A percentile compares a stretch with the other conserved stretches of the same genome.
Evolutionary conservation across 2,113 vertebrate genomes (phyloP).

Genomic region (Craseonycteris thonglongyai): DNA sequence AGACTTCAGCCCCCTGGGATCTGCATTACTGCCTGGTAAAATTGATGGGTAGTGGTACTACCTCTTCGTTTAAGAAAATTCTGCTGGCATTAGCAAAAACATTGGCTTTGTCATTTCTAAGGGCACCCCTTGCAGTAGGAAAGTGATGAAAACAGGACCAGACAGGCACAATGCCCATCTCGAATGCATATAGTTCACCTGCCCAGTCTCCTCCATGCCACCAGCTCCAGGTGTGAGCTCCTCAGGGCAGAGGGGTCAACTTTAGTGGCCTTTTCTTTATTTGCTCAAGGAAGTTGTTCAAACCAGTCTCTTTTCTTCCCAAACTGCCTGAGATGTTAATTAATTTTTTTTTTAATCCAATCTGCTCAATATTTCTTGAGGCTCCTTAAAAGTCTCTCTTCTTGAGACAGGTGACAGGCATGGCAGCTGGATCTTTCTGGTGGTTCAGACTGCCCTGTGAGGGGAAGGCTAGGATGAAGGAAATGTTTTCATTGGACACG

Average conservation of each 20-base stretch:
- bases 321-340: not conserved
- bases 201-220: not conserved
- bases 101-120: constrained; percentile 2
- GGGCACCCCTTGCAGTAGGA: not conserved
- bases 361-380: not conserved
- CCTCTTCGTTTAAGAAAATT: constrained; percentile 52
- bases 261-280: constrained; percentile 1
- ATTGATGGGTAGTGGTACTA: constrained; percentile 50
- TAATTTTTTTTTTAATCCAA: not conserved
- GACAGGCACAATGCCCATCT: not conserved
- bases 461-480: not conserved
- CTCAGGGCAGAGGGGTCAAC: not conserved
- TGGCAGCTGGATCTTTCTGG: not conserved
- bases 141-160: not conserved
- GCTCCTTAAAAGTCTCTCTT: not conserved
- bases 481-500: no score
- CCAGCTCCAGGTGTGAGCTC: not conserved
- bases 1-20: constrained; percentile 52
- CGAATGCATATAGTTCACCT: not conserved
- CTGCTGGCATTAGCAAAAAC: constrained; percentile 55
- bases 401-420: not conserved
- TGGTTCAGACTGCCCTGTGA: not conserved
- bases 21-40: constrained; percentile 29
- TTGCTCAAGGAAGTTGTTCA: not conserved
- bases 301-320: not conserved